phyloP scores from a whole-genome alignment of 2,797 vertebrate species.

The Myotis vivesi region DNA sequence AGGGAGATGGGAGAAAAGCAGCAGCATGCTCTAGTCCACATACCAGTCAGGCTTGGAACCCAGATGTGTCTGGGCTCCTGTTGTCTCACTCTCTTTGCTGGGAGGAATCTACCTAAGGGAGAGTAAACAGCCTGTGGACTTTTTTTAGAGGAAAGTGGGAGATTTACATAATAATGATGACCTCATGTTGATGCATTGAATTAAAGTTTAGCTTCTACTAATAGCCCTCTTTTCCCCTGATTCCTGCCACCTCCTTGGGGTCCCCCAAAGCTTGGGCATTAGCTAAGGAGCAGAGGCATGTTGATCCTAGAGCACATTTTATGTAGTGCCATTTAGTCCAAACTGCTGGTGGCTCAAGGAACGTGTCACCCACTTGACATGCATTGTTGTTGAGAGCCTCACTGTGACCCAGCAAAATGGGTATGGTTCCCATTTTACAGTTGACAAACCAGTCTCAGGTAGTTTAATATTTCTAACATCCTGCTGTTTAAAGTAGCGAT shows the following conservation, averaged over 20 bases:
- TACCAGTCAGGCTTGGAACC: neutral
- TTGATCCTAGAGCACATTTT: neutral
- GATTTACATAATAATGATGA: neutral
- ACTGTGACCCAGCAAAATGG: neutral
- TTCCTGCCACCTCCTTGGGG: neutral
- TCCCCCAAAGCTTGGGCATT: neutral
- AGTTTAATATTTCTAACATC: neutral
- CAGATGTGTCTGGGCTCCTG: neutral
- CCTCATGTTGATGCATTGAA: neutral
- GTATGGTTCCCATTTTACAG: neutral
- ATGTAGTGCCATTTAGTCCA: neutral
- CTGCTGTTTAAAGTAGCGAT: neutral
- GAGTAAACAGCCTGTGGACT: neutral
- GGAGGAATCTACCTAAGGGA: neutral
- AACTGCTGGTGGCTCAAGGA: neutral
- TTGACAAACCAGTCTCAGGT: neutral
- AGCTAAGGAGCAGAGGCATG: neutral
- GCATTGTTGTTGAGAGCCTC: neutral
- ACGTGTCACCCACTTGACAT: neutral
- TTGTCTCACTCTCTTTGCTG: neutral
- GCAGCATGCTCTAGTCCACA: neutral
- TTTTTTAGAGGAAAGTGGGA: neutral
- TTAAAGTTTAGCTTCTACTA: neutral
- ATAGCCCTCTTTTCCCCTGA: neutral
- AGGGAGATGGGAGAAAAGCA: neutral